Evolutionary conservation across 2,113 vertebrate species (phyloP).

Genomic region (Perca fluviatilis): DNA sequence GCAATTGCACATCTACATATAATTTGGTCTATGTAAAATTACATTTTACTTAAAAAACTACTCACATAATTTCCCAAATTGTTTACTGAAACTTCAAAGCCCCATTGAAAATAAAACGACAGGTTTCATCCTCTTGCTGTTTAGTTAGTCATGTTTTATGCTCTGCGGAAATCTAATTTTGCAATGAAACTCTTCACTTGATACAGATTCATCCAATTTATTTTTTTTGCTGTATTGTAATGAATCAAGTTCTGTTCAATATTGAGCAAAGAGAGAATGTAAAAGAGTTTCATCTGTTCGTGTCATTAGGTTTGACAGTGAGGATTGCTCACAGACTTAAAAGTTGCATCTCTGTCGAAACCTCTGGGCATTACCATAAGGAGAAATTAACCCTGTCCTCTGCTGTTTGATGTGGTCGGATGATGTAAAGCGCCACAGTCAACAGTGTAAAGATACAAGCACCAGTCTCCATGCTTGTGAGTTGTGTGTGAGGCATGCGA

Average conservation of each 20-base stretch:
- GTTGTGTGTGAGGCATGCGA: constrained; percentile 45
- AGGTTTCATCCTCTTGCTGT: constrained; percentile 1
- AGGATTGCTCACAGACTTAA: constrained; percentile 38
- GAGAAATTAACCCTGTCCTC: constrained; percentile 73
- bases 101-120: constrained; percentile 17
- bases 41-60: constrained; percentile 1
- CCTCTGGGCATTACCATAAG: constrained; percentile 50
- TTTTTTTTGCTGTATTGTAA: constrained; percentile 22
- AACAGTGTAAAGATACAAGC: constrained; percentile 25
- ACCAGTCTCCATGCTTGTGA: constrained; percentile 23
- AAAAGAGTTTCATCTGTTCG: constrained; percentile 26
- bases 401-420: constrained; percentile 73
- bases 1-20: background rate
- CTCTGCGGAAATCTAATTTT: constrained; percentile 39
- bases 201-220: constrained; percentile 34
- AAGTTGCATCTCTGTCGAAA: constrained; percentile 58
- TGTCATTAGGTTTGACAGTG: constrained; percentile 45
- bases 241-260: constrained; percentile 20
- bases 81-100: constrained; percentile 8
- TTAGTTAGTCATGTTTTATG: constrained; percentile 25
- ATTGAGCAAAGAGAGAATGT: constrained; percentile 9
- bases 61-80: background rate
- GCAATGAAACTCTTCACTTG: constrained; percentile 30
- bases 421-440: constrained; percentile 62
- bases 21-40: background rate